phyloP scores from a whole-genome alignment of 2,797 vertebrate species.

The Setipinna tenuifilis region DNA sequence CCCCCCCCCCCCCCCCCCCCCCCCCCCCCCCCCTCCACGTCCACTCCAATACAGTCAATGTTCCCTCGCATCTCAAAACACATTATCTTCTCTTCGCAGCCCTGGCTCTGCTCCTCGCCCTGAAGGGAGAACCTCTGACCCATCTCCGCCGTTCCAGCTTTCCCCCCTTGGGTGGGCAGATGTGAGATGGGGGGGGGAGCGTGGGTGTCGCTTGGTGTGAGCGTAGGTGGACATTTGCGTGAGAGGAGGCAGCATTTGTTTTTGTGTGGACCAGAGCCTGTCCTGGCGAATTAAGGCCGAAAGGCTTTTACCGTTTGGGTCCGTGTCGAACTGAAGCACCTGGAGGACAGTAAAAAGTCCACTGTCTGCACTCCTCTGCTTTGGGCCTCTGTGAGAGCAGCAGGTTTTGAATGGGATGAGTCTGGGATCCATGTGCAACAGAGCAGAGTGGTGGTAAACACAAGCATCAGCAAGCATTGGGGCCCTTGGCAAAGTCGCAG shows the following conservation, averaged over 20 bases:
- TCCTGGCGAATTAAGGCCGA: conserved; percentile 13
- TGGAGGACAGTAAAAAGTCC: conserved; percentile 18
- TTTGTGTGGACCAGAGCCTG: not conserved
- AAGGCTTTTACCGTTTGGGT: conserved; percentile 1
- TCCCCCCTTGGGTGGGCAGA: not conserved
- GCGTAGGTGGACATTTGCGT: conserved; percentile 10
- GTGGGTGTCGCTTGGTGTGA: not conserved
- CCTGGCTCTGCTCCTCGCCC: conserved; percentile 7
- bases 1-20: conserved; percentile 33
- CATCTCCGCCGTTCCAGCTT: not conserved
- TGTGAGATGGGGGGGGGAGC: not conserved
- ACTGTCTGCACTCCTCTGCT: not conserved
- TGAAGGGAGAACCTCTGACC: not conserved
- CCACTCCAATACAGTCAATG: conserved; percentile 48
- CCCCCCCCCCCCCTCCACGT: conserved; percentile 38
- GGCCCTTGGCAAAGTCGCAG: not conserved
- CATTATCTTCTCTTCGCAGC: conserved; percentile 34
- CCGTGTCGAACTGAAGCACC: conserved; percentile 11
- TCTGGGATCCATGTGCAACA: not conserved
- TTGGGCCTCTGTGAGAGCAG: not conserved
- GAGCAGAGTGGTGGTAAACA: not conserved
- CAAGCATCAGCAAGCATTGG: not conserved
- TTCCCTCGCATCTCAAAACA: conserved; percentile 41
- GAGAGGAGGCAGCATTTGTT: not conserved
- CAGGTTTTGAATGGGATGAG: not conserved